A percentile compares a stretch with the other conserved stretches of the same genome.
phyloP scores from a whole-genome alignment of 1,140 invertebrate genomes.

The Cheumatopsyche charites region DNA sequence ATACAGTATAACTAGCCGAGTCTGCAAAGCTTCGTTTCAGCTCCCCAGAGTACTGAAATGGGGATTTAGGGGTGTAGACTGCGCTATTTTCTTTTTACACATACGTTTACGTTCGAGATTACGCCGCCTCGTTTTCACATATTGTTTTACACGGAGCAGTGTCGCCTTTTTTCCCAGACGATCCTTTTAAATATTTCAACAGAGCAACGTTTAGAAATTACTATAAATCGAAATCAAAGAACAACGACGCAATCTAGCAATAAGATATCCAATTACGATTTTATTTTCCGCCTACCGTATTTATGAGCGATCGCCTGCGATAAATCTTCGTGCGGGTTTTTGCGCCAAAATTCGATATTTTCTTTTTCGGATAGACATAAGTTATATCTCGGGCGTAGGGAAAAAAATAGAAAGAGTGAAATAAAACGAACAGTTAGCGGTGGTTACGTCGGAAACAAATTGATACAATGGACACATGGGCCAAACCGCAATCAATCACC shows the following conservation, averaged over 20 bases:
- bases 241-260: too few species aligned
- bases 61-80: conserved; percentile 24
- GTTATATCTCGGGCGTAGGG: too few species aligned
- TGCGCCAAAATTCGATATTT: too few species aligned
- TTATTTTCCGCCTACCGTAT: too few species aligned
- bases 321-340: too few species aligned
- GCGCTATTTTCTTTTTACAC: conserved; percentile 22
- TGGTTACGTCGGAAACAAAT: conserved; percentile 27
- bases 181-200: too few species aligned
- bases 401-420: conserved; percentile 1
- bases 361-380: too few species aligned
- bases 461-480: conserved; percentile 13
- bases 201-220: too few species aligned
- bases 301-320: too few species aligned
- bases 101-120: conserved; percentile 22
- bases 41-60: conserved; percentile 16
- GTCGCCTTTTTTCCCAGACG: too few species aligned
- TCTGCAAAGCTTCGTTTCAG: conserved; percentile 23
- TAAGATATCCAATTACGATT: too few species aligned
- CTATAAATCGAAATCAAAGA: too few species aligned
- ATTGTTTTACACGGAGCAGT: conserved; percentile 7
- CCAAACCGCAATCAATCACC: conserved; percentile 34
- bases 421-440: conserved; percentile 1
- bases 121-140: conserved; percentile 16
- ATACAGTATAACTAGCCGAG: conserved; percentile 14